phyloP scores from a whole-genome alignment of 2,113 vertebrate species.

The Crotophaga sulcirostris region DNA sequence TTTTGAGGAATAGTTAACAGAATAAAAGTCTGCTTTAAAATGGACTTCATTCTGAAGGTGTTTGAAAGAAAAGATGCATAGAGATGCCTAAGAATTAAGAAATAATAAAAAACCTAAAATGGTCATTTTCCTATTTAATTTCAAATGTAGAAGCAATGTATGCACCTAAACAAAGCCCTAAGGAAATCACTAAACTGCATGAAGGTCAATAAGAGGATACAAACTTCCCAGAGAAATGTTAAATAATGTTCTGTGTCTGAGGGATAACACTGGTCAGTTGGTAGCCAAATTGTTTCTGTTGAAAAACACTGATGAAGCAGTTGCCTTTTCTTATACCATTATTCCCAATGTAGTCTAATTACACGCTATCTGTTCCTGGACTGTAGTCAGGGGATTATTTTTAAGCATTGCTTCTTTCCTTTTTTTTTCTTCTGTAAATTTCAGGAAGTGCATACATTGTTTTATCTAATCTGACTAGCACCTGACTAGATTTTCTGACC shows the following conservation, averaged over 20 bases:
- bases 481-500: neutral
- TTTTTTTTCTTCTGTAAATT: neutral
- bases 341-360: neutral
- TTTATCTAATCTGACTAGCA: neutral
- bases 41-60: neutral
- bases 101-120: neutral
- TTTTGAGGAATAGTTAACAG: neutral
- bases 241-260: neutral
- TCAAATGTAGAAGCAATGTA: neutral
- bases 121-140: neutral
- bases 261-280: neutral
- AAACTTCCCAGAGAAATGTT: neutral
- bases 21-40: neutral
- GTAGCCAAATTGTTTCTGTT: neutral
- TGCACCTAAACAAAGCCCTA: neutral
- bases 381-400: neutral
- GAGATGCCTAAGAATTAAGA: neutral
- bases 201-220: neutral
- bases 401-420: neutral
- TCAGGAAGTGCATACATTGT: accelerated
- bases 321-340: neutral
- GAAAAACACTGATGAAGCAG: neutral
- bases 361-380: neutral
- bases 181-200: neutral
- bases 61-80: neutral